Percentiles rank a stretch among this genome's conserved stretches.
Conservation (phyloP, 2,888 invertebrate genomes). For the Andrena praecox region DNA sequence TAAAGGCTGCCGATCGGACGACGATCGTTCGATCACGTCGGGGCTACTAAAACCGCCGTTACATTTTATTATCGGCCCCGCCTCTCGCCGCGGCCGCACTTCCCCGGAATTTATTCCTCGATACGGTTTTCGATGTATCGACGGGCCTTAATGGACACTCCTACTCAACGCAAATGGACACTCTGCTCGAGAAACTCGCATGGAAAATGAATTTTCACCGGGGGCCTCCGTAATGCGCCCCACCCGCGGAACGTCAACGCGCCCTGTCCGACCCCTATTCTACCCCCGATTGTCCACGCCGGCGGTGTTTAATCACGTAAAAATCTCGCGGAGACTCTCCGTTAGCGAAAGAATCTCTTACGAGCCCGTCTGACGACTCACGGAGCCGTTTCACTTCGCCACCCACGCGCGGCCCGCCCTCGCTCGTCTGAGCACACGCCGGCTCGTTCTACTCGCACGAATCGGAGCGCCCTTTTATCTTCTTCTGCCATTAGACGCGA, state of each 20-base stretch:
- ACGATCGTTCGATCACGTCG: conserved; percentile 60
- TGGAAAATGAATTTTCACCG: neutral
- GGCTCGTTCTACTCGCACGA: conserved; percentile 1
- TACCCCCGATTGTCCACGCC: neutral
- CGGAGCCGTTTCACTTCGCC: neutral
- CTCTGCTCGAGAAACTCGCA: neutral
- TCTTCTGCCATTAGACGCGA: conserved; percentile 23
- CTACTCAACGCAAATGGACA: conserved; percentile 7
- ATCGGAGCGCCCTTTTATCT: conserved; percentile 2
- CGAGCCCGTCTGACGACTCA: neutral
- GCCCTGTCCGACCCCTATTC: neutral
- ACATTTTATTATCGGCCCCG: conserved; percentile 67
- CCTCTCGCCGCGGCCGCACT: conserved; percentile 48
- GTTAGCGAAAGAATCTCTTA: neutral
- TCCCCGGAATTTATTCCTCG: conserved; percentile 56
- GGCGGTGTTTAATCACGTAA: neutral
- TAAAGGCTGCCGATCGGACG: conserved; percentile 62
- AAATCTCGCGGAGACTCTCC: neutral
- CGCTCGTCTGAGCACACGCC: neutral
- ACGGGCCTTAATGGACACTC: conserved; percentile 40
- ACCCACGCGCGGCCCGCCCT: neutral
- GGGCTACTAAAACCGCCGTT: conserved; percentile 63
- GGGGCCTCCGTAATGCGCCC: neutral
- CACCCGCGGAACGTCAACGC: neutral
- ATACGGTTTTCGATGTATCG: conserved; percentile 31